Percentiles rank a stretch among this genome's conserved stretches.
Conservation (phyloP, 2,888 invertebrate species). For the Amblyteles armatorius region DNA sequence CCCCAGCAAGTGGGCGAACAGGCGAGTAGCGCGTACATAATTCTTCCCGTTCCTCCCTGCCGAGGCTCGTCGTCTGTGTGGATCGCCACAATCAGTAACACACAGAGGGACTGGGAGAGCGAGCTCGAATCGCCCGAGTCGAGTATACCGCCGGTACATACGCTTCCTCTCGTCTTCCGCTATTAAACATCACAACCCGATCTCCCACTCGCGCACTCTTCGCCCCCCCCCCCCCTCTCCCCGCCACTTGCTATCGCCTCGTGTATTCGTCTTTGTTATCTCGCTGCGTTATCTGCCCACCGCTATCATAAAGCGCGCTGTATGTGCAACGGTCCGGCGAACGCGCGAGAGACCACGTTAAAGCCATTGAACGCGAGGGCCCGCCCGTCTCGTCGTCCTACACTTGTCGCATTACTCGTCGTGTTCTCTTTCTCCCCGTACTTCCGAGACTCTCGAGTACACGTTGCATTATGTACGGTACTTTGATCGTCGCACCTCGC, state of each 20-base stretch:
- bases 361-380: constrained; percentile 4
- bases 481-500: background rate
- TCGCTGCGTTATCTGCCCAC: constrained; percentile 65
- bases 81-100: constrained; percentile 38
- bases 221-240: constrained; percentile 15
- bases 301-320: constrained; percentile 65
- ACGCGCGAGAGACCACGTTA: constrained; percentile 6
- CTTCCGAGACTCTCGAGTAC: background rate
- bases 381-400: constrained; percentile 39
- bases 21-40: constrained; percentile 14
- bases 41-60: constrained; percentile 19
- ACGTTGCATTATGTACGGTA: background rate
- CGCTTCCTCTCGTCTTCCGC: constrained; percentile 65
- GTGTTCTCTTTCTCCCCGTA: constrained; percentile 31
- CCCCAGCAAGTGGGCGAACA: constrained; percentile 26
- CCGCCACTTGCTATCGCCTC: constrained; percentile 39
- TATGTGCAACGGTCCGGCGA: constrained; percentile 61
- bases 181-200: constrained; percentile 65
- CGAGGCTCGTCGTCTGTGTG: constrained; percentile 9
- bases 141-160: constrained; percentile 31
- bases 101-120: constrained; percentile 19
- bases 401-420: constrained; percentile 58
- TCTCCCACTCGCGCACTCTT: constrained; percentile 59
- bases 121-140: constrained; percentile 34
- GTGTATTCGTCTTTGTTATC: constrained; percentile 65